Evolutionary conservation across 30 jellyfish, hydroid and myxozoan genomes (phyloP), one percentile per base, ranked within the genome.

Genomic region (Sanderia malayensis): DNA sequence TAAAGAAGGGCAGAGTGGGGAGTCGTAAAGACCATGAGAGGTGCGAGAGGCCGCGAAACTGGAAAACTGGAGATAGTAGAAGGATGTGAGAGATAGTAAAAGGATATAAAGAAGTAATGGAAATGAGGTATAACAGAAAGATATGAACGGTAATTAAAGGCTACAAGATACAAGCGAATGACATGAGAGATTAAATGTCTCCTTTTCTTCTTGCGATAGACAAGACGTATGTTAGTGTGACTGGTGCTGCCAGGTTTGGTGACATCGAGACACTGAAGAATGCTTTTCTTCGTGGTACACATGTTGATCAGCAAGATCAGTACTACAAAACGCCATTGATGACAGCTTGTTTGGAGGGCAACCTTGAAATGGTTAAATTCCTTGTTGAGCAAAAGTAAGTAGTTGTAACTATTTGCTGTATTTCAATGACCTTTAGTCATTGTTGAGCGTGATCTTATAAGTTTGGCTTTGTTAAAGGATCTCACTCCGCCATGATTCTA

Each of bases 261-360:
- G 97, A 90, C 58, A 34, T 68, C 46, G 91, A 77, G 53, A 84
- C 97, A 46, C 33, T 90, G 83, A 76, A 73, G 58, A 70, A 68
- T 24, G 97, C 97, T 20, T 67, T 90, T 41, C 44, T 70, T 34
- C 52, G 94, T 2, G 97, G 95, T 7, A 67, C 86, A 6, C 76
- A 58, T 46, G 94, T 90, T 2, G 81, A 90, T 34, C 94, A 77
- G 45, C 45, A 62, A 10, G 97, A 90, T 58, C 86, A 90, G 46
- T 90, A 83, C 73, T 90, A 67, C 86, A 90, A 90, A 61, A 90
- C 97, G 24, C 95, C 97, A 2, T 84, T 90, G 32, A 90, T 90
- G 97, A 46, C 64, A 8, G 97, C 97, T 0, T 76, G 95, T 47
- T 87, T 83, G 52, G 95, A 84, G 69, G 97, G 97, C 9, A 89